A percentile compares a stretch with the other conserved stretches of the same genome.
phyloP scores from a whole-genome alignment of 2,113 vertebrate species.

The Pluvianellus socialis region DNA sequence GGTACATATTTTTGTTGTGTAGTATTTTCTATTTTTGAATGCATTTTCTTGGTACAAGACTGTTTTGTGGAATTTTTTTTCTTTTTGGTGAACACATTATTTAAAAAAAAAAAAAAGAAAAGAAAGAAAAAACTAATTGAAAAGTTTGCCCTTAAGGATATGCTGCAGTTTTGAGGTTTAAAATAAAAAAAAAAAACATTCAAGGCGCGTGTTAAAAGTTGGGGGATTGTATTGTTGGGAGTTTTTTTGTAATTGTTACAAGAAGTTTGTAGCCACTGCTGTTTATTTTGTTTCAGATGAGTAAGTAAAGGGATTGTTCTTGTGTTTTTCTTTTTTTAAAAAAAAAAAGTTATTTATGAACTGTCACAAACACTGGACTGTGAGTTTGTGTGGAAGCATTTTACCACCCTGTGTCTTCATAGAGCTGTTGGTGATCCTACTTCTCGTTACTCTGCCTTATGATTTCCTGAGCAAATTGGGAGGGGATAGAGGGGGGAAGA shows the following conservation, averaged over 20 bases:
- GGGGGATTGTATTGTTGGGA: conserved; percentile 85
- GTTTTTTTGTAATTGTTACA: conserved; percentile 86
- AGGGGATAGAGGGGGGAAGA: too few species aligned
- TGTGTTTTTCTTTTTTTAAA: conserved; percentile 76
- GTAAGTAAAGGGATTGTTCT: conserved; percentile 88
- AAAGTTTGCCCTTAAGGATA: conserved; percentile 89
- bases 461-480: conserved; percentile 48
- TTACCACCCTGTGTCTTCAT: conserved; percentile 82
- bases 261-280: conserved; percentile 88
- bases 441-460: conserved; percentile 71
- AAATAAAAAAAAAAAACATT: conserved; percentile 66
- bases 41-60: conserved; percentile 88
- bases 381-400: conserved; percentile 83
- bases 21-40: conserved; percentile 90
- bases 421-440: conserved; percentile 76
- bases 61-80: conserved; percentile 78
- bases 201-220: conserved; percentile 82
- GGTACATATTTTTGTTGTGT: conserved; percentile 89
- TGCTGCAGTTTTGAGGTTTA: conserved; percentile 86
- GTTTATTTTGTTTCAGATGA: conserved; percentile 87
- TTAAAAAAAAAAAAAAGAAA: conserved; percentile 78
- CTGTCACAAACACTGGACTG: conserved; percentile 89
- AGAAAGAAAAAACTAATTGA: conserved; percentile 80
- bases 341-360: conserved; percentile 84
- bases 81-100: conserved; percentile 82